Evolutionary conservation across 2,888 invertebrate genomes (phyloP).

Genomic region (Tipula unca): DNA sequence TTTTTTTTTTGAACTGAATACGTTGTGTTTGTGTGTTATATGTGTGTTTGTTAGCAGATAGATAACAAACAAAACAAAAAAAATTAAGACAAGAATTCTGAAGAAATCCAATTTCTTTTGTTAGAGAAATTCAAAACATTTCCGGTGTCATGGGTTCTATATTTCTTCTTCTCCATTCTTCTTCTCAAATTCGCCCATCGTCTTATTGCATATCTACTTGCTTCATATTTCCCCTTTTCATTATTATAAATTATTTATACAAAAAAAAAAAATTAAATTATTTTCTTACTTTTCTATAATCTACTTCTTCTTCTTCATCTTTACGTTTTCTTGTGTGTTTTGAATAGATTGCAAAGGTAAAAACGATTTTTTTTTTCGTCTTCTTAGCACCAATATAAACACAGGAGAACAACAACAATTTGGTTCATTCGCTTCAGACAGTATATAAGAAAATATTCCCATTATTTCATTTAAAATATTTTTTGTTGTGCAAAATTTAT

Average conservation of each 20-base stretch:
- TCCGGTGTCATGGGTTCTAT: background rate
- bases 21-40: background rate
- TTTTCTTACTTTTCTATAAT: background rate
- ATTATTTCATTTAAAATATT: background rate
- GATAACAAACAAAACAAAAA: background rate
- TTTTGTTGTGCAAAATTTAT: background rate
- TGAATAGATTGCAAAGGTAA: background rate
- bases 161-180: background rate
- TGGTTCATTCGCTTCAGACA: background rate
- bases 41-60: background rate
- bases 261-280: background rate
- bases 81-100: background rate
- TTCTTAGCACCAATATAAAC: background rate
- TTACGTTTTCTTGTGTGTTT: background rate
- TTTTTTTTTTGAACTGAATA: background rate
- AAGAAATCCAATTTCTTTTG: background rate
- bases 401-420: background rate
- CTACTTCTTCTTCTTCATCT: background rate
- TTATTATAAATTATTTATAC: constrained; percentile 8
- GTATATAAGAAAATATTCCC: background rate
- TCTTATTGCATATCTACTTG: background rate
- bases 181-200: no score
- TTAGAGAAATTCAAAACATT: background rate
- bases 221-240: background rate
- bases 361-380: background rate